A percentile compares a stretch with the other conserved stretches of the same genome.
Conservation (phyloP, 2,888 invertebrate species). For the Clivina fossor region DNA sequence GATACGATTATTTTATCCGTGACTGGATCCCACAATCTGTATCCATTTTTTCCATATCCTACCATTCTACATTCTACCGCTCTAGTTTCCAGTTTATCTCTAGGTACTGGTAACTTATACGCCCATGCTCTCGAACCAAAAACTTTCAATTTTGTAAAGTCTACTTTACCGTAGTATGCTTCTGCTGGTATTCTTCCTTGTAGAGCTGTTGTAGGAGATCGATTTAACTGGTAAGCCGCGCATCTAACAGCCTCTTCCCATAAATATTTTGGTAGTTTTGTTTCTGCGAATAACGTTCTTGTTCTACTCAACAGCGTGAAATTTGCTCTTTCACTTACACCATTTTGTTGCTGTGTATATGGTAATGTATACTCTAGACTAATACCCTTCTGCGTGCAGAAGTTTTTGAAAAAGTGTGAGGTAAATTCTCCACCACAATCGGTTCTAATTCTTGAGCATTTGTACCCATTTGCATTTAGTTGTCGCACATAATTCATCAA, state of each 20-base stretch:
- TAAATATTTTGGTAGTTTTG: slow-evolving; percentile 12
- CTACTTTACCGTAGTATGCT: slow-evolving; percentile 13
- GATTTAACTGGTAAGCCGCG: slow-evolving; percentile 23
- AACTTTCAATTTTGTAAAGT: slow-evolving; percentile 24
- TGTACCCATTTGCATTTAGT: slow-evolving; percentile 1
- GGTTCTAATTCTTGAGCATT: not conserved
- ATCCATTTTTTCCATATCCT: slow-evolving; percentile 1
- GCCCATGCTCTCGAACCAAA: slow-evolving; percentile 27
- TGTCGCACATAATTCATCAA: slow-evolving; percentile 25
- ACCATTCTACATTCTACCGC: slow-evolving; percentile 4
- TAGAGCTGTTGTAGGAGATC: slow-evolving; percentile 23
- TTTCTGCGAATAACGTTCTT: slow-evolving; percentile 6
- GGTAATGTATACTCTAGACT: slow-evolving; percentile 15
- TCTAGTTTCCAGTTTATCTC: not conserved
- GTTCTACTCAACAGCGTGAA: slow-evolving; percentile 16
- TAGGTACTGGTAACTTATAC: not conserved
- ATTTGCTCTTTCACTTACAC: slow-evolving; percentile 23
- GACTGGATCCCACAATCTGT: slow-evolving; percentile 5
- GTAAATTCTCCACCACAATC: slow-evolving; percentile 9
- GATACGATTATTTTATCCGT: slow-evolving; percentile 2
- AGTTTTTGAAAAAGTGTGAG: slow-evolving; percentile 4
- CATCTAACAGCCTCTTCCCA: slow-evolving; percentile 26
- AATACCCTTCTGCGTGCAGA: slow-evolving; percentile 19
- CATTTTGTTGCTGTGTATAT: slow-evolving; percentile 27
- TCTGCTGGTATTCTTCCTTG: slow-evolving; percentile 15